Evolutionary conservation across 2,113 vertebrate genomes (phyloP).

Genomic region (Python bivittatus): DNA sequence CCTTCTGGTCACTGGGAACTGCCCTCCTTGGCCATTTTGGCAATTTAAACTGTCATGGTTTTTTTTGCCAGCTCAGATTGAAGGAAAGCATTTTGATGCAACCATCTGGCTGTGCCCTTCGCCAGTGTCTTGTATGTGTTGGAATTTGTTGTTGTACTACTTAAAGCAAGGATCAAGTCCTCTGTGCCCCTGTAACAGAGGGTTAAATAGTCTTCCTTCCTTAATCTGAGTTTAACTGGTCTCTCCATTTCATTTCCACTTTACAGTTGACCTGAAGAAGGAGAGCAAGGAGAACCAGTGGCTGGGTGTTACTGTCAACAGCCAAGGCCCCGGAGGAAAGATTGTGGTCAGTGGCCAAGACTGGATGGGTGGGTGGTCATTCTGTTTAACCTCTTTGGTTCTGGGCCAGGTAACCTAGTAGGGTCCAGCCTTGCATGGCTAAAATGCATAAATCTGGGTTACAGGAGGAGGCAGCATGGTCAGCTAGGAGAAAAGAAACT

Average conservation of each 20-base stretch:
- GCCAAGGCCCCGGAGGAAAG: conserved; percentile 92
- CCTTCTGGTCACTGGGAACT: background rate
- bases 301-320: conserved; percentile 91
- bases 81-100: background rate
- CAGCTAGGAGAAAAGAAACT: background rate
- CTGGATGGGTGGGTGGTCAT: background rate
- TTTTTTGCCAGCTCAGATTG: background rate
- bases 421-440: background rate
- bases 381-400: conserved; percentile 4
- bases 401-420: background rate
- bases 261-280: conserved; percentile 72
- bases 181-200: background rate
- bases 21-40: background rate
- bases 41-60: background rate
- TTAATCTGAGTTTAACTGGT: background rate
- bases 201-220: background rate
- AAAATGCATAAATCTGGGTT: background rate
- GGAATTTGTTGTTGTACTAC: too few species aligned
- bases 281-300: conserved; percentile 97
- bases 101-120: background rate
- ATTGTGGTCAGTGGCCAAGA: conserved; percentile 84
- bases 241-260: conserved; percentile 7
- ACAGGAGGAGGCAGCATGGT: background rate
- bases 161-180: background rate
- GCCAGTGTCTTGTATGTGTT: background rate